phyloP scores from a whole-genome alignment of 30 jellyfish, hydroid and myxozoan species.

The Hydra vulgaris region DNA sequence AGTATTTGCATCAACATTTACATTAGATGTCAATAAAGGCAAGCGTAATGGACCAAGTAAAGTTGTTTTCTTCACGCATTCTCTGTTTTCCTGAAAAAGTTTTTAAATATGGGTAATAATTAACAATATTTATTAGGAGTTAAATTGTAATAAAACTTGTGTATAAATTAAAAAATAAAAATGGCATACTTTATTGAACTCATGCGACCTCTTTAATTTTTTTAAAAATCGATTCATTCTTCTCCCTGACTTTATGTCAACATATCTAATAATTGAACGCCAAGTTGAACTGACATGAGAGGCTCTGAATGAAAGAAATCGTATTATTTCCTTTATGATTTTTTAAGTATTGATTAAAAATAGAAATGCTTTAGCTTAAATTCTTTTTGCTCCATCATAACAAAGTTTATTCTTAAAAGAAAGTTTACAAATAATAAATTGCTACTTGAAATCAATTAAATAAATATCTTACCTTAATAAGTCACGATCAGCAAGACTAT shows the following conservation, averaged over 20 bases:
- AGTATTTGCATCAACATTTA: background rate
- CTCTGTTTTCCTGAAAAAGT: slow-evolving; percentile 3
- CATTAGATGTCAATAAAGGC: background rate
- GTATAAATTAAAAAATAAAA: too few species aligned
- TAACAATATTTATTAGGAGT: background rate
- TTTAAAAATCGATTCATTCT: slow-evolving; percentile 12
- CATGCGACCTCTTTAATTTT: background rate
- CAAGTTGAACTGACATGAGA: slow-evolving; percentile 21
- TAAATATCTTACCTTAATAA: slow-evolving; percentile 1
- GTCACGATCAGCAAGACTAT: slow-evolving; percentile 14
- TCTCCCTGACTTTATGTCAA: slow-evolving; percentile 15
- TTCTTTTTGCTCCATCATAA: too few species aligned
- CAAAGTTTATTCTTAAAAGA: too few species aligned
- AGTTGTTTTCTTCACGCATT: background rate
- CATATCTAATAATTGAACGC: slow-evolving; percentile 4
- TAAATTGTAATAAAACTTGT: background rate
- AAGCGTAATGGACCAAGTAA: background rate
- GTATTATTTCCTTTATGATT: background rate
- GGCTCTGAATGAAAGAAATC: background rate
- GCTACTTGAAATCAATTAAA: too few species aligned
- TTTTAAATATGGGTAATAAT: too few species aligned
- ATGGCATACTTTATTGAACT: background rate
- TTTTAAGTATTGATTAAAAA: too few species aligned
- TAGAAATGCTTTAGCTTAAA: too few species aligned
- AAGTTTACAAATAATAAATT: too few species aligned